Evolutionary conservation across 2,888 invertebrate species (phyloP).

Genomic region (Gastrophysa polygoni): DNA sequence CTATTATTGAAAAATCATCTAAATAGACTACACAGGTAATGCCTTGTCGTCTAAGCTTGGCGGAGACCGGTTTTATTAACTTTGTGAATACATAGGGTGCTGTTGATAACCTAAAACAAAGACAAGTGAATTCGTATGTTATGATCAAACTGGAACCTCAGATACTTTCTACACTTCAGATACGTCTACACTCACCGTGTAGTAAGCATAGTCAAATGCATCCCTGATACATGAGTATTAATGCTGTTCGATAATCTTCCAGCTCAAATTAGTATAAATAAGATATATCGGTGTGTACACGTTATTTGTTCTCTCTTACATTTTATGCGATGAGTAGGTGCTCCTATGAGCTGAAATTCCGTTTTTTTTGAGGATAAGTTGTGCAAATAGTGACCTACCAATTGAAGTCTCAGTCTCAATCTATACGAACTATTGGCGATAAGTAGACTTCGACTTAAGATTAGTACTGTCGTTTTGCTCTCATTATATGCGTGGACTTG

Average conservation of each 20-base stretch:
- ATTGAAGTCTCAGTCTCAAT: no score
- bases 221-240: constrained; percentile 3
- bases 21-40: constrained; percentile 27
- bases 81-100: constrained; percentile 44
- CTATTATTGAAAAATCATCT: constrained; percentile 22
- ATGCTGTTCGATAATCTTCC: constrained; percentile 17
- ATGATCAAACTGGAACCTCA: constrained; percentile 11
- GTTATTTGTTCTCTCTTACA: no score
- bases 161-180: constrained; percentile 9
- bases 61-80: constrained; percentile 36
- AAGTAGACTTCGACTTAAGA: no score
- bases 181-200: constrained; percentile 7
- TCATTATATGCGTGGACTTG: no score
- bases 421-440: no score
- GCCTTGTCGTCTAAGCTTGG: constrained; percentile 24
- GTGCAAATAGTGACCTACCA: no score
- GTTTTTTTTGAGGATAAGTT: no score
- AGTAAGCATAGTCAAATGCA: constrained; percentile 18
- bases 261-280: no score
- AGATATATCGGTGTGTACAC: no score
- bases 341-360: no score
- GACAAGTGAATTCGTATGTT: constrained; percentile 18
- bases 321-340: no score
- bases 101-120: constrained; percentile 40
- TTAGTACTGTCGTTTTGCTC: no score